Conservation (phyloP, 1,140 invertebrate species). For the Metopolophium dirhodum region DNA sequence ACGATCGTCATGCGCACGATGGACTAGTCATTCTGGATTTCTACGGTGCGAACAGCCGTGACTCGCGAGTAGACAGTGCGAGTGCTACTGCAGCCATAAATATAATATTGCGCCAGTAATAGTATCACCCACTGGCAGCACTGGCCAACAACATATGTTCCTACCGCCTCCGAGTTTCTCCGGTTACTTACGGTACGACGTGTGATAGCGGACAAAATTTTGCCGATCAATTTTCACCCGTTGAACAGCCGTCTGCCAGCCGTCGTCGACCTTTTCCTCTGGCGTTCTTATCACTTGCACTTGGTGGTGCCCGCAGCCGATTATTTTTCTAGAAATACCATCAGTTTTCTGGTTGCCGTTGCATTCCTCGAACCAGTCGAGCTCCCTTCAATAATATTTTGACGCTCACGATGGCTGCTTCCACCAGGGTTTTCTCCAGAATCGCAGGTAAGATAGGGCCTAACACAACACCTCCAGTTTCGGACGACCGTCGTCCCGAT, state of each 20-base stretch:
- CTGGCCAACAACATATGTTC: background rate
- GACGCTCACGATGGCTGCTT: background rate
- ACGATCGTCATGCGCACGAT: background rate
- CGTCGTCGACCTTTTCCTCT: background rate
- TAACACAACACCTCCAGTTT: background rate
- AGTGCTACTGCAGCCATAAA: background rate
- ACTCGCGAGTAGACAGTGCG: no score
- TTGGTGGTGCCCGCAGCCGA: background rate
- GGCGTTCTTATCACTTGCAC: slow-evolving; percentile 36
- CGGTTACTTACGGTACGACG: background rate
- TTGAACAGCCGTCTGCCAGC: background rate
- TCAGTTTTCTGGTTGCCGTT: background rate
- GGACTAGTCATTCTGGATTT: background rate
- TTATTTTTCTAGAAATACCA: background rate
- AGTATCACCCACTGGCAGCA: background rate
- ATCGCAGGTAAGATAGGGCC: slow-evolving; percentile 1
- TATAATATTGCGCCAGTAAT: background rate
- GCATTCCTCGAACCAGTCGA: background rate
- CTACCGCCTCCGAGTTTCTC: background rate
- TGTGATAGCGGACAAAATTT: background rate
- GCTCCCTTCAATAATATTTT: background rate
- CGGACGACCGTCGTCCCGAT: background rate
- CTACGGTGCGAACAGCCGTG: no score
- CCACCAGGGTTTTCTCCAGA: slow-evolving; percentile 37
- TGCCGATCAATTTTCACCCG: background rate